Evolutionary conservation across 37 sponge, comb jelly and placozoan species (phyloP), one percentile per base, ranked within the genome.

Genomic region (Lycopodina hypogea): DNA sequence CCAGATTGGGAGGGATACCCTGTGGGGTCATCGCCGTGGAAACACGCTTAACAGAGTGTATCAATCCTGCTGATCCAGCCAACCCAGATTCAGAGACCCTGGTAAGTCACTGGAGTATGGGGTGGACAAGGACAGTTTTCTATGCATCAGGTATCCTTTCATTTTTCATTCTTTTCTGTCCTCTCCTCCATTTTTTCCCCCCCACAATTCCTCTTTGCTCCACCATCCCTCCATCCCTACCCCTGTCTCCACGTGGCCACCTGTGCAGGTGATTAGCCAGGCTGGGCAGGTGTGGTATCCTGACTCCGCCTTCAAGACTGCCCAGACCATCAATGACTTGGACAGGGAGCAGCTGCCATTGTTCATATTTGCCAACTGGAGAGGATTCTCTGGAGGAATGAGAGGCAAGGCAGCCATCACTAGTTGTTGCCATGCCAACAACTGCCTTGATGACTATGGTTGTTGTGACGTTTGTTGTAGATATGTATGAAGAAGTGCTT

Each of bases 231-330:
- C 9, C 26, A 21, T 58, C 9, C 4, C 4, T 45, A 4, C 48
- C 48, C 48, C 9, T 45, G 8, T n/a, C n/a, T n/a, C 48, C 9
- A 12, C 8, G 48, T 45, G 48, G 48, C 48, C 9, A 45, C 28
- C 8, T 55, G 57, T 74, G 57, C 52, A 95, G 89, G 71, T 80
- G 33, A 81, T 95, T 39, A 78, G 83, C 18, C 97, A 97, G 76
- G 99, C 99, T 6, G 99, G 99, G 8, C 96, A 93, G 74, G 99
- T 97, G 64, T 97, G 99, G 99, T 97, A 82, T 66, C 99, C 99
- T 12, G 92, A 97, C 90, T 97, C 99, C 9, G 95, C 99, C 51
- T 97, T 91, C 90, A 97, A 97, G 90, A 97, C 99, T 0, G 99
- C 99, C 45, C 99, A 97, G 74, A 86, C 99, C 18, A 90, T 97